Percentiles rank a stretch among this genome's conserved stretches.
These are phyloP conservation scores for Strigamia maritima DNA, from an alignment of 2,888 invertebrate species.

Conservation along the genomic window DNA sequence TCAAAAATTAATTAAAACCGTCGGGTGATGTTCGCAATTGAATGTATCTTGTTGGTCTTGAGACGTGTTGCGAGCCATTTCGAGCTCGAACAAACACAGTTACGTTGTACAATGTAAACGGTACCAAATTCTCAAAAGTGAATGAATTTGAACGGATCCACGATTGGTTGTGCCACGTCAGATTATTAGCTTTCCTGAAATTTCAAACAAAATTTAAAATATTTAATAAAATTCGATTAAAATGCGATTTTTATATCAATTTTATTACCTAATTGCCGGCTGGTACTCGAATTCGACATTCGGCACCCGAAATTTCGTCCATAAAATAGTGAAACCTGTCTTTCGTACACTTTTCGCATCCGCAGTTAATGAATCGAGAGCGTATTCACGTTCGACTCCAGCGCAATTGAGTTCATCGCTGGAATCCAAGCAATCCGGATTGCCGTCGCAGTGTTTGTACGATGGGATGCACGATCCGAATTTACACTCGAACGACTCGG, in stretches of 20 bases:
- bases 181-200: conserved; percentile 48
- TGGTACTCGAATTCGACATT: conserved; percentile 61
- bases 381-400: neutral
- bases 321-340: conserved; percentile 56
- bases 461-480: conserved; percentile 45
- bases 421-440: conserved; percentile 68
- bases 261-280: conserved; percentile 59
- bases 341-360: conserved; percentile 64
- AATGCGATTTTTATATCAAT: too few relatives aligned
- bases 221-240: too few relatives aligned
- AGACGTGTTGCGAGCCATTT: neutral
- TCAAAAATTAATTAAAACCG: neutral
- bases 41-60: neutral
- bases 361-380: conserved; percentile 57
- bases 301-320: conserved; percentile 37
- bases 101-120: conserved; percentile 73
- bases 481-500: conserved; percentile 44
- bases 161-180: conserved; percentile 60
- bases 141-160: conserved; percentile 64
- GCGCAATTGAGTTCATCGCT: conserved; percentile 64
- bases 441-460: conserved; percentile 61
- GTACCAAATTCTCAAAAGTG: conserved; percentile 63
- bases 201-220: too few relatives aligned
- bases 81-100: conserved; percentile 69
- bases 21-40: neutral